Evolutionary conservation across 2,797 vertebrate genomes (phyloP), one percentile per base, ranked within the genome.

Genomic region (Adrianichthys oophorus): DNA sequence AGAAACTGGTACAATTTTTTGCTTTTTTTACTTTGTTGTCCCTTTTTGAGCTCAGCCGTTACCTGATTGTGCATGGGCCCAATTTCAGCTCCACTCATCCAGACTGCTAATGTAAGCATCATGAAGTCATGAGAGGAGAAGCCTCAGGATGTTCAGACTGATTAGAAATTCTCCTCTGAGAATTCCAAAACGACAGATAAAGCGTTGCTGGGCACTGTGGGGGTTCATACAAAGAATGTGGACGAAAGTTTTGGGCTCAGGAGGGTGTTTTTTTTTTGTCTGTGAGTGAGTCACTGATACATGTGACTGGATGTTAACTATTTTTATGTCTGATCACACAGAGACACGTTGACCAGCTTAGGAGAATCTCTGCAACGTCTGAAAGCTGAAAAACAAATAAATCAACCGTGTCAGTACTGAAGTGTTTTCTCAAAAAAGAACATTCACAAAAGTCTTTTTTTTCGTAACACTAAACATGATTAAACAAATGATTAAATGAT

Each of bases 401-500:
- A 52, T 32, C n/a, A 56, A 32, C 12, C 18, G 45, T 45, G 10
- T 12, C 29, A 2, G 29, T 23, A 16, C 6, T 24, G 14, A 7
- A 7, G 12, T 48, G 15, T 21, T 7, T 48, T 24, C 23, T 48
- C 15, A 48, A 7, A 55, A 47, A 59, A 72, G 68, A 80, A 69
- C 49, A 62, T 26, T 26, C 26, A 26, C 4, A 29, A 29, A 29
- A 29, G 26, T 29, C 26, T 29, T 32, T 32, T 32, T 32, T 32
- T 32, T 3, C 4, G 4, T 12, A 10, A 10, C 2, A 10, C 10
- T 13, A 13, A 12, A 37, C 13, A 37, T 37, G 32, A 37, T 12
- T 37, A 12, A 37, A 4, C 29, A 37, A 12, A 12, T 37, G 10
- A 37, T 37, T 37, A 4, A 37, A 26, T 4, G 24, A n/a, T 29